These are phyloP conservation scores for Aphodius sticticus DNA, from an alignment of 2,888 invertebrate genomes.

Conservation along the genomic window DNA sequence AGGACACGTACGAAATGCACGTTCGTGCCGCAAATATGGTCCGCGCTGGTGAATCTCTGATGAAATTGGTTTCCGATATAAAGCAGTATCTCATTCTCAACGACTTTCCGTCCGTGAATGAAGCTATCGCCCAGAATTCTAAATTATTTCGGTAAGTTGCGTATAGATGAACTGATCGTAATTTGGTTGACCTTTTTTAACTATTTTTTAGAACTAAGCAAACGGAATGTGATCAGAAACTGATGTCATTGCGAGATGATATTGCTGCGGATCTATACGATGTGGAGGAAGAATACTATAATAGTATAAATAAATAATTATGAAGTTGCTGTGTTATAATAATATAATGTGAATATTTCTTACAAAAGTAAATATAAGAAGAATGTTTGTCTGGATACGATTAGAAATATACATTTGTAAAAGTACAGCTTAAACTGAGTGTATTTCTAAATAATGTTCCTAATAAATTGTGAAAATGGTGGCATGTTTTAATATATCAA, in stretches of 20 bases:
- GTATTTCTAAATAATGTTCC: not conserved
- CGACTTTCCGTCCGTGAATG: slow-evolving; percentile 98
- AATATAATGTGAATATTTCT: slow-evolving; percentile 7
- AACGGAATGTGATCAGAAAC: slow-evolving; percentile 90
- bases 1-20: slow-evolving; percentile 97
- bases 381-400: not conserved
- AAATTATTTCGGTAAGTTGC: slow-evolving; percentile 71
- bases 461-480: not conserved
- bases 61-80: slow-evolving; percentile 97
- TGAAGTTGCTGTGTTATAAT: not conserved
- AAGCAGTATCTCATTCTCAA: slow-evolving; percentile 98
- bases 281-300: slow-evolving; percentile 92
- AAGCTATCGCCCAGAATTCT: slow-evolving; percentile 94
- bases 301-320: slow-evolving; percentile 79
- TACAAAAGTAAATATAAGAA: not conserved
- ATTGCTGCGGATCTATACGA: slow-evolving; percentile 94
- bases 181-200: slow-evolving; percentile 1
- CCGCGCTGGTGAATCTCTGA: slow-evolving; percentile 93
- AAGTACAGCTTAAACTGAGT: not conserved
- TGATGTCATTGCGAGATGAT: slow-evolving; percentile 91
- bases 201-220: slow-evolving; percentile 75
- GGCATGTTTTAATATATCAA: no score
- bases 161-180: not conserved
- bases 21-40: slow-evolving; percentile 96
- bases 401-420: not conserved